These are phyloP conservation scores for Diorhabda carinulata DNA, from an alignment of 1,140 invertebrate species.

Conservation along the genomic window DNA sequence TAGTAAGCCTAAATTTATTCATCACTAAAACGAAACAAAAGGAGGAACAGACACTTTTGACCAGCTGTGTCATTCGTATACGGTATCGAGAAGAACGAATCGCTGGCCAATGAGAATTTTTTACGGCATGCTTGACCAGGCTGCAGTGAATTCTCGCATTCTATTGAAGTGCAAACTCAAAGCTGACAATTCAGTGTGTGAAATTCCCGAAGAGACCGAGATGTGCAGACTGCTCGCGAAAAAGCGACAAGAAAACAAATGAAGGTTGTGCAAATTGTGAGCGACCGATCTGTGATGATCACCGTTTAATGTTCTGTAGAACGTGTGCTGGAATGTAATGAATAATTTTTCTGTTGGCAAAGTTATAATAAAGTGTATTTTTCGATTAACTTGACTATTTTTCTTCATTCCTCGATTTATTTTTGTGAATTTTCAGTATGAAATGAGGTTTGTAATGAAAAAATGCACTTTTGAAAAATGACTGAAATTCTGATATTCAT, in stretches of 20 bases:
- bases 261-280: conserved; percentile 3
- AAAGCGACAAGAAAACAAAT: conserved; percentile 3
- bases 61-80: conserved; percentile 46
- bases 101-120: conserved; percentile 24
- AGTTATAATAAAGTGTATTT: too few species aligned
- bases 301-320: not conserved
- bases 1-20: conserved; percentile 42
- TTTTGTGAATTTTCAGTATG: too few species aligned
- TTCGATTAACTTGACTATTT: too few species aligned
- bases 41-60: conserved; percentile 51
- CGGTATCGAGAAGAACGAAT: conserved; percentile 23
- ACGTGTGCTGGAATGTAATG: not conserved
- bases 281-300: not conserved
- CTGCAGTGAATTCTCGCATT: conserved; percentile 12
- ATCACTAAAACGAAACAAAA: conserved; percentile 49
- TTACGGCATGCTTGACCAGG: conserved; percentile 10
- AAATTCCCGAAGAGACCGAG: conserved; percentile 4
- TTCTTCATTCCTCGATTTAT: too few species aligned
- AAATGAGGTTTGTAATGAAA: too few species aligned
- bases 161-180: conserved; percentile 6
- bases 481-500: too few species aligned
- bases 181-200: conserved; percentile 4
- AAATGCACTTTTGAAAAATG: too few species aligned
- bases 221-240: conserved; percentile 4
- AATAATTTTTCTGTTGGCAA: too few species aligned